Evolutionary conservation across 2,888 invertebrate genomes (phyloP), one percentile per base, ranked within the genome.

Genomic region (Abscondita cerata): DNA sequence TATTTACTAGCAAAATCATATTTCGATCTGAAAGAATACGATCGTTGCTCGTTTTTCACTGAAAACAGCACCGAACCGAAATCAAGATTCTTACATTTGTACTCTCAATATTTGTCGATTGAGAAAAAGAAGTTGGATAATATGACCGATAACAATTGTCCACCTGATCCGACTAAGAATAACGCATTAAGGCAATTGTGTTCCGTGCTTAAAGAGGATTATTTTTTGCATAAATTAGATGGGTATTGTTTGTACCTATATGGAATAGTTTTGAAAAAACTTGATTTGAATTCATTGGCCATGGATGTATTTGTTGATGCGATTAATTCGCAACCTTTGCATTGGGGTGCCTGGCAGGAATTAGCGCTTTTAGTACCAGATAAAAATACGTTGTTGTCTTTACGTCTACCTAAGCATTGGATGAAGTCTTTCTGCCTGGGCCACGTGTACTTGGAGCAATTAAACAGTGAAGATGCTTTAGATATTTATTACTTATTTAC

Each of bases 331-430:
- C 88, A 90, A 55, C 96, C 96, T 0, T 87, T 93, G 73, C 86
- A 96, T 62, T 99, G 98, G 98, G 91, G 95, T 40, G 92, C 97
- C 0, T 99, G 98, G 95, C 84, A 94, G 33, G 97, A 98, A 78
- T 82, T 99, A 11, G 91, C 95, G 0, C 87, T 91, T 6, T 82
- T 98, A 1, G 89, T 98, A 54, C 75, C 77, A 11, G 78, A 78
- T 67, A 90, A 90, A 79, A 92, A 93, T 73, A 91, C 90, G 52
- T 76, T 91, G 15, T 84, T 87, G 61, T 83, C 85, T 1, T 76
- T 89, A 2, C 84, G 85, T 59, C 78, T 91, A 40, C 96, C 96
- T 0, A 88, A 90, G 68, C 95, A 96, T 80, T 98, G 98, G 98
- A 95, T 98, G 86, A 91, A 92, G 79, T 87, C 93, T 69, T 92